A percentile compares a stretch with the other conserved stretches of the same genome.
Evolutionary conservation across 2,113 vertebrate species (phyloP).

Genomic region (Baryphthengus martii): DNA sequence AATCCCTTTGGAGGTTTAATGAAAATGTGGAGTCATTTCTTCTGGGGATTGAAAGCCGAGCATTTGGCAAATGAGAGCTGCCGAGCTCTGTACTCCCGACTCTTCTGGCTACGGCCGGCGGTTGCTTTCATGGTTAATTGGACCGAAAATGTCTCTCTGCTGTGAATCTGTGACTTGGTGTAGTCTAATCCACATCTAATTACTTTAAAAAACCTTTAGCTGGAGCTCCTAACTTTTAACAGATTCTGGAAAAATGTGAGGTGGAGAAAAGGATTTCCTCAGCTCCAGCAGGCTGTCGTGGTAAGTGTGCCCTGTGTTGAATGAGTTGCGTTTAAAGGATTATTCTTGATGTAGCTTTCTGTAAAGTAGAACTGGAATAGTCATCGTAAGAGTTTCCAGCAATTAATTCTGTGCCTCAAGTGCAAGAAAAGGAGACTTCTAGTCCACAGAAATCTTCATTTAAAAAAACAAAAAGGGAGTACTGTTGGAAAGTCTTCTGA

Average conservation of each 20-base stretch:
- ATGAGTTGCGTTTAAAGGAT: background rate
- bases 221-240: background rate
- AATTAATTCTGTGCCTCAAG: background rate
- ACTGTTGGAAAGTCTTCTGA: background rate
- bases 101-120: background rate
- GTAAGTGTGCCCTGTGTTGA: background rate
- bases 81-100: background rate
- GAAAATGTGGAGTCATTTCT: background rate
- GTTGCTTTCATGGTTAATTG: background rate
- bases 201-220: background rate
- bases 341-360: background rate
- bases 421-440: background rate
- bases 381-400: background rate
- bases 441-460: background rate
- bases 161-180: background rate
- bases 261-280: background rate
- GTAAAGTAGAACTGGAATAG: background rate
- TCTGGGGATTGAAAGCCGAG: background rate
- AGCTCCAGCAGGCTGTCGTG: background rate
- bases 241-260: background rate
- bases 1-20: background rate
- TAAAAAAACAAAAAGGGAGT: background rate
- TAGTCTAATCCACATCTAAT: background rate
- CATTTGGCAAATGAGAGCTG: background rate
- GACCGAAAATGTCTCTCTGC: background rate